Evolutionary conservation across 2,888 invertebrate genomes (phyloP).

Genomic region (Alsophila aescularia): DNA sequence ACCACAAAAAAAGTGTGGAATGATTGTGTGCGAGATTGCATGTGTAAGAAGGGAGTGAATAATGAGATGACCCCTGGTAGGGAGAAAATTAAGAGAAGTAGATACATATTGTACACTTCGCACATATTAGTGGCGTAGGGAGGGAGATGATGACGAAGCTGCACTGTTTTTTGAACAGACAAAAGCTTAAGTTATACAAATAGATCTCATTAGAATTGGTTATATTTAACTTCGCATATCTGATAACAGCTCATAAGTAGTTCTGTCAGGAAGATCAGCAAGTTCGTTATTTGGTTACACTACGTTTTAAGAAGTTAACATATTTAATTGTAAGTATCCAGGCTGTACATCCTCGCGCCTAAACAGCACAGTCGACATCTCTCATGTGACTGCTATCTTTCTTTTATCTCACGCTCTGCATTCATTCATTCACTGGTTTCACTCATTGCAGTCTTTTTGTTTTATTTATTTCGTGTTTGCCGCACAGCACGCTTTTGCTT

Average conservation of each 20-base stretch:
- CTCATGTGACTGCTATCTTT: slow-evolving; percentile 79
- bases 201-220: too few relatives aligned
- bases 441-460: slow-evolving; percentile 47
- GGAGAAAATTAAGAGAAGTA: too few relatives aligned
- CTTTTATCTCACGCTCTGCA: slow-evolving; percentile 64
- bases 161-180: too few relatives aligned
- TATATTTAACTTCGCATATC: too few relatives aligned
- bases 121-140: too few relatives aligned
- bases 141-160: too few relatives aligned
- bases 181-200: too few relatives aligned
- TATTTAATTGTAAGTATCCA: slow-evolving; percentile 43
- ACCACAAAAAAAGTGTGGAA: too few relatives aligned
- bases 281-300: background rate
- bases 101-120: too few relatives aligned
- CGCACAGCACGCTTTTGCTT: slow-evolving; percentile 50
- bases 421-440: slow-evolving; percentile 49
- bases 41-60: too few relatives aligned
- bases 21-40: too few relatives aligned
- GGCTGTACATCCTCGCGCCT: slow-evolving; percentile 43
- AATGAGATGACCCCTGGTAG: too few relatives aligned
- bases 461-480: slow-evolving; percentile 36
- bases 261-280: background rate
- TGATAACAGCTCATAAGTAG: background rate
- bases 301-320: background rate
- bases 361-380: slow-evolving; percentile 72